Base-by-base conservation (phyloP, 1,140 invertebrate species). In the Lucilia sericata region DNA sequence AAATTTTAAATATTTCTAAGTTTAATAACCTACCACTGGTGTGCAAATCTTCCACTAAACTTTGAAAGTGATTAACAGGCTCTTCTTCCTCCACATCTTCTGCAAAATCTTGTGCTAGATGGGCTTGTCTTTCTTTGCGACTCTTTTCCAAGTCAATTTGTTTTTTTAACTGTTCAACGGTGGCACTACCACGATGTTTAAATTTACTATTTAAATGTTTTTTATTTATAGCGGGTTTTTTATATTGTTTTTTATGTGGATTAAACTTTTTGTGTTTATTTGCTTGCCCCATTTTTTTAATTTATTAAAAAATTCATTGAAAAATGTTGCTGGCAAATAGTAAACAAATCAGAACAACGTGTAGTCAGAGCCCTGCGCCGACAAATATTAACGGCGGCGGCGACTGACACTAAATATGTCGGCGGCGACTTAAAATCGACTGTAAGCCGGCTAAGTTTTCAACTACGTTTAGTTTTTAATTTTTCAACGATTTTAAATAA, bases 151-250 rank as follows among this genome's bases (percentile, higher is more conserved):
- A 80, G 10, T 80, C 76, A 49, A 80, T 80, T 80, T 80, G 76
- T 51, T 80, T 80, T n/a, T 80, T 80, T 8, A 80, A 2, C n/a
- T n/a, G 21, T 10, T 80, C 76, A 0, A 80, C 76, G 0, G 76
- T 80, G 10, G 76, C 47, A 49, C 76, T 80, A 17, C 76, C 76
- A 49, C 76, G 76, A 80, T 80, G 76, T 25, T 80, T 80, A 49
- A 80, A 80, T 80, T 80, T 80, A 49, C 76, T 80, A 25, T 80
- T 80, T 21, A 80, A n/a, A 80, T 80, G 76, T 21, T 80, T 80
- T 21, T 80, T 80, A 19, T 13, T 42, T 49, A 80, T 80, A 5
- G 42, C 8, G 4, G 76, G 47, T 80, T 80, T 80, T 14, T 76
- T 76, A 36, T 76, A 76, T 42, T 76, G 74, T 7, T 76, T 76